Evolutionary conservation across 30 jellyfish, hydroid and myxozoan species (phyloP).

Genomic region (Phacellophora camtschatica): DNA sequence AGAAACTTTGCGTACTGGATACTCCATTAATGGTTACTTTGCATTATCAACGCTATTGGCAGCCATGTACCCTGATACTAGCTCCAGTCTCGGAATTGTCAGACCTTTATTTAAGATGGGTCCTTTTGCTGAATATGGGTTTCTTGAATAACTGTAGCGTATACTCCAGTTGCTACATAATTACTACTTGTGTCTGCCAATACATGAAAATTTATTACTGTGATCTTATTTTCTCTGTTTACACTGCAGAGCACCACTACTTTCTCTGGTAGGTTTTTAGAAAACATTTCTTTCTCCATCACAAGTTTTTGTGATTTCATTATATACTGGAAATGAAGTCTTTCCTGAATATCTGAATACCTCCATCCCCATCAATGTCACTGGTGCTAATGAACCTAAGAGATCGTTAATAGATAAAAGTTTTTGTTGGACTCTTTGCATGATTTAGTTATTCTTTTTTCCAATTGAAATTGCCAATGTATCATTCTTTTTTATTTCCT

Average conservation of each 20-base stretch:
- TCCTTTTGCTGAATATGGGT: conserved; percentile 5
- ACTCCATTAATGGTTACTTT: not conserved
- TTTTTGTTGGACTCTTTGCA: conserved; percentile 18
- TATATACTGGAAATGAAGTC: too few relatives aligned
- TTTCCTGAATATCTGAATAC: conserved; percentile 36
- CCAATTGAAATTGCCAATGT: not conserved
- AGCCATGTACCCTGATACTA: conserved; percentile 5
- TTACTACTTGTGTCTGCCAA: conserved; percentile 24
- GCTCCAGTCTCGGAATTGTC: conserved; percentile 10
- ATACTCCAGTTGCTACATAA: conserved; percentile 12
- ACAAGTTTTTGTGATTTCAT: too few relatives aligned
- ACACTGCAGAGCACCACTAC: not conserved
- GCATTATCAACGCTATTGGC: not conserved
- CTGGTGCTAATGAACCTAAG: conserved; percentile 45
- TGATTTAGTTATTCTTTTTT: not conserved
- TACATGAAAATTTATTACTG: not conserved
- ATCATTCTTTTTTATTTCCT: not conserved
- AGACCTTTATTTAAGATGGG: conserved; percentile 5
- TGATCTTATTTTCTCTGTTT: not conserved
- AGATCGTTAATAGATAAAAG: conserved; percentile 66
- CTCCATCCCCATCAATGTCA: conserved; percentile 36
- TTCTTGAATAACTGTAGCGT: conserved; percentile 6
- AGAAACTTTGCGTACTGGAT: not conserved
- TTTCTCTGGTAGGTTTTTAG: not conserved
- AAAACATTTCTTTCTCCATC: not conserved